Base-by-base conservation (phyloP, 2,113 vertebrate genomes). In the Proteles cristata region DNA sequence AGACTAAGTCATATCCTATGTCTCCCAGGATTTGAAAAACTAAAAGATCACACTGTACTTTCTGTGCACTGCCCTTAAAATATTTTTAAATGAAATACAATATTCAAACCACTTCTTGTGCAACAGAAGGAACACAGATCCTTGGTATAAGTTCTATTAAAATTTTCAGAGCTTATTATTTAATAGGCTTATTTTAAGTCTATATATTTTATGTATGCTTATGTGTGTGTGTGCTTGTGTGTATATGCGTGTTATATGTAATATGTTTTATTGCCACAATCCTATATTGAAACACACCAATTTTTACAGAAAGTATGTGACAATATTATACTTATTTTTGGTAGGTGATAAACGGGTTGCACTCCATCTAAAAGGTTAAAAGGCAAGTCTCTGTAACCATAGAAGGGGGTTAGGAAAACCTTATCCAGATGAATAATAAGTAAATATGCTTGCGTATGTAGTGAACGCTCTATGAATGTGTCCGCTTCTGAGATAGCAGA, bases 351-450 rank as follows among this genome's bases (percentile, higher is more conserved):
- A 88, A 63, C 69, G 4, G 6, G 50, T 58, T 68, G 1, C 73
- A 79, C 14, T 92, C 21, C 35, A 10, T 84, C 90, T 97, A 90
- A 82, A 87, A 50, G 7, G 79, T 95, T 80, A 39, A 80, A 95
- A 92, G 65, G 28, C 25, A 86, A 92, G 65, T 71, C 50, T 68
- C 3, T 45, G 6, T 61, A 82, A 61, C 31, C 90, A n/a, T 83
- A 76, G n/a, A 5, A 79, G 86, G 11, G 45, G 69, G 31, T 82
- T 63, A 76, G 55, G 74, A 93, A 89, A 86, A 15, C 1, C 25
- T 71, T 58, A 50, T 88, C 33, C 10, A 65, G 31, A n/a, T 76
- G 55, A 83, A 63, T 76, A 73, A 84, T 58, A 73, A 63, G 15
- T 88, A 76, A 95, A 88, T 55, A n/a, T 63, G 17, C 89, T 77